Evolutionary conservation across 2,113 vertebrate species (phyloP).

Genomic region (Neodon shergylaensis): DNA sequence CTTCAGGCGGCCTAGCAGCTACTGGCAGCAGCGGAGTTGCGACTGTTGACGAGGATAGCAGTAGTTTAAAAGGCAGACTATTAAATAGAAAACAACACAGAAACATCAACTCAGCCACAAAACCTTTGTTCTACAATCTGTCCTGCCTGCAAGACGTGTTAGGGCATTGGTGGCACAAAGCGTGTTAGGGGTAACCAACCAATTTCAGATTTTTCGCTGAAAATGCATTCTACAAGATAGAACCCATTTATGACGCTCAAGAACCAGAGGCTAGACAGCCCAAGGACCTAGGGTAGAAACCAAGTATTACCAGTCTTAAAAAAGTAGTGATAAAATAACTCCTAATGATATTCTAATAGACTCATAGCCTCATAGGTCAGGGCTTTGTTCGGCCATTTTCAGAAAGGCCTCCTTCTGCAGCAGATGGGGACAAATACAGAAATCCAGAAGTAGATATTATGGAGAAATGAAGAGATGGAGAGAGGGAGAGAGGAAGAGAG

Average conservation of each 20-base stretch:
- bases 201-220: neutral
- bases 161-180: neutral
- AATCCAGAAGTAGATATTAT: neutral
- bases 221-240: neutral
- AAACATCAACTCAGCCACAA: neutral
- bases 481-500: no score
- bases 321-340: neutral
- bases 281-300: neutral
- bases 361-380: neutral
- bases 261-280: neutral
- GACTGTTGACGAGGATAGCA: no score
- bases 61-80: no score
- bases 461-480: no score
- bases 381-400: neutral
- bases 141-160: neutral
- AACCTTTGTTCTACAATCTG: neutral
- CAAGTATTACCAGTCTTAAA: neutral
- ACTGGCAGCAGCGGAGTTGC: no score
- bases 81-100: no score
- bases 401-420: neutral
- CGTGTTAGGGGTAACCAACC: neutral
- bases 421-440: neutral
- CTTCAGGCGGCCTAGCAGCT: no score
- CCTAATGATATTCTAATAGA: neutral
- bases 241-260: neutral